phyloP scores from a whole-genome alignment of 2,797 vertebrate species.

The Falco novaeseelandiae region DNA sequence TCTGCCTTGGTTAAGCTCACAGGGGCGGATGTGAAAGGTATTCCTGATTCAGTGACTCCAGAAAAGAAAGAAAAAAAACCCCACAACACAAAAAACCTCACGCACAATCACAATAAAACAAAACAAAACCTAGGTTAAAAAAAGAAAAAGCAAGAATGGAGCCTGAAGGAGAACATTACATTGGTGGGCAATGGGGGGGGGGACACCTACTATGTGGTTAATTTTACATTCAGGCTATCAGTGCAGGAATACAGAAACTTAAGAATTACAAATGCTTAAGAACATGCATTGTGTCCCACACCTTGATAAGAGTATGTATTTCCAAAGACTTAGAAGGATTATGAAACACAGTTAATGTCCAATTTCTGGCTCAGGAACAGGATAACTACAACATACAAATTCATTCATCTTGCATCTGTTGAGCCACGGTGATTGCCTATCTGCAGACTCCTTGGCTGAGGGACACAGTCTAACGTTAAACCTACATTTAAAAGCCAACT shows the following conservation, averaged over 20 bases:
- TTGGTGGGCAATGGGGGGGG: not conserved
- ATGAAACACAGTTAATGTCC: not conserved
- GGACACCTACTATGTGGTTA: rapidly evolving
- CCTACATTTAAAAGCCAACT: not conserved
- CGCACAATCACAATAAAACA: not conserved
- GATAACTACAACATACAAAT: not conserved
- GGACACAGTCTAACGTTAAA: rapidly evolving
- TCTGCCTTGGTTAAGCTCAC: conserved; percentile 40
- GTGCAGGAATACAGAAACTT: not conserved
- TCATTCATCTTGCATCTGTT: not conserved
- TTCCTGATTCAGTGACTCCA: conserved; percentile 53
- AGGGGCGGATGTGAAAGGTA: conserved; percentile 38
- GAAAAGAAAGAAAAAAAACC: not conserved
- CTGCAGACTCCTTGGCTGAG: not conserved
- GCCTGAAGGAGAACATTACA: not conserved
- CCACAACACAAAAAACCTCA: not conserved
- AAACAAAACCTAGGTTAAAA: not conserved
- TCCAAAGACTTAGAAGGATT: not conserved
- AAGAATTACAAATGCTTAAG: not conserved
- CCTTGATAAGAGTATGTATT: rapidly evolving
- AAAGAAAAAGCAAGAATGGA: not conserved
- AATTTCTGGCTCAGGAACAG: not conserved
- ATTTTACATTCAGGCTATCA: not conserved
- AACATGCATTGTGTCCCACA: not conserved
- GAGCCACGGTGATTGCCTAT: no score